Percentiles rank a stretch among this genome's conserved stretches.
phyloP scores from a whole-genome alignment of 1,140 invertebrate species.

The Rhagoletis pomonella region DNA sequence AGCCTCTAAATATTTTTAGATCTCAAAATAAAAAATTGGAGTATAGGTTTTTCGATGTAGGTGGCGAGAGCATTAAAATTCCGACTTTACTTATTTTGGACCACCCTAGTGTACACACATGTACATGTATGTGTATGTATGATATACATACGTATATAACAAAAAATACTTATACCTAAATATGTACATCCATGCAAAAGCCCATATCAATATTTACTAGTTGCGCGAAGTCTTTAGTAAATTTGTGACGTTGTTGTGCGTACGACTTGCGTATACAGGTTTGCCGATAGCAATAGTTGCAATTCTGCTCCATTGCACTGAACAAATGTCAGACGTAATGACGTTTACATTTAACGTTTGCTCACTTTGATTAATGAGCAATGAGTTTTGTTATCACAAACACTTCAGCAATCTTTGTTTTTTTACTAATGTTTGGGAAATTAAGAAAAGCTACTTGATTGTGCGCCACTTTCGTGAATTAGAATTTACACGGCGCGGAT shows the following conservation, averaged over 20 bases:
- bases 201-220: slow-evolving; percentile 8
- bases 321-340: slow-evolving; percentile 34
- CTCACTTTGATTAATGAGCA: slow-evolving; percentile 48
- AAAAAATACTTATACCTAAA: background rate
- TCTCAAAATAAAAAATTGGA: no score
- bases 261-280: background rate
- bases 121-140: background rate
- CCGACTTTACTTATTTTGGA: no score
- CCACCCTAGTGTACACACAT: background rate
- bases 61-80: no score
- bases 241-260: background rate
- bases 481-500: no score
- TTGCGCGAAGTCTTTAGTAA: background rate
- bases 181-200: background rate
- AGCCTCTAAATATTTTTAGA: no score
- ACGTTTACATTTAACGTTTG: slow-evolving; percentile 45
- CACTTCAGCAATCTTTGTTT: background rate
- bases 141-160: background rate
- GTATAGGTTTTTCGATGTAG: no score
- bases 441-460: background rate
- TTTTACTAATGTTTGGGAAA: slow-evolving; percentile 22
- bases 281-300: slow-evolving; percentile 20
- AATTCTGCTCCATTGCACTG: slow-evolving; percentile 35
- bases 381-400: slow-evolving; percentile 39
- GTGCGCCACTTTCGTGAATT: slow-evolving; percentile 1